These are phyloP conservation scores for Carapus acus DNA, from an alignment of 2,797 vertebrate genomes.

Conservation along the genomic window DNA sequence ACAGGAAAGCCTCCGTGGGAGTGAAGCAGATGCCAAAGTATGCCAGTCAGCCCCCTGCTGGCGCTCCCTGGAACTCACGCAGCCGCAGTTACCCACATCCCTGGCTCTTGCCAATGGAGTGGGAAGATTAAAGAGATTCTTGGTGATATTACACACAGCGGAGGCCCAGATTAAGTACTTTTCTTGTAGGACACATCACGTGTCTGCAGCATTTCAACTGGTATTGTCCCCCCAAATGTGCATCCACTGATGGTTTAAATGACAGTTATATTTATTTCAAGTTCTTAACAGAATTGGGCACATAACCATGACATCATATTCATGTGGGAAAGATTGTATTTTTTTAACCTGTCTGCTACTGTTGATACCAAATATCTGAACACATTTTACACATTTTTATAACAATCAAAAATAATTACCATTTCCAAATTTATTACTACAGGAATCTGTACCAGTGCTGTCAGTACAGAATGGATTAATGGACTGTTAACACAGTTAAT, in stretches of 20 bases:
- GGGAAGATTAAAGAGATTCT: constrained; percentile 70
- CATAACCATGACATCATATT: constrained; percentile 17
- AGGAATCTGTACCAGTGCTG: constrained; percentile 12
- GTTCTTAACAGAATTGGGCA: constrained; percentile 35
- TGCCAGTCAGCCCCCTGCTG: constrained; percentile 25
- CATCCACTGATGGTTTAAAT: constrained; percentile 12
- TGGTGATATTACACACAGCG: constrained; percentile 11
- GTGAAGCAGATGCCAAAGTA: constrained; percentile 39
- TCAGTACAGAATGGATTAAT: constrained; percentile 7
- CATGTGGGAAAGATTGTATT: constrained; percentile 12
- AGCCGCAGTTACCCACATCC: constrained; percentile 52
- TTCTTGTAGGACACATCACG: constrained; percentile 24
- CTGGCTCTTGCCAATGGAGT: constrained; percentile 71
- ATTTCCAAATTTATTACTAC: neutral
- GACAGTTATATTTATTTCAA: constrained; percentile 35
- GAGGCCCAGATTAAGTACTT: constrained; percentile 31
- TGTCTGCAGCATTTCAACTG: constrained; percentile 13
- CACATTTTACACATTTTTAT: too few species aligned
- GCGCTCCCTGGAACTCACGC: constrained; percentile 37
- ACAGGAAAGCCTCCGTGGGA: constrained; percentile 31
- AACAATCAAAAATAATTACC: neutral
- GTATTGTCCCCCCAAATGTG: constrained; percentile 9
- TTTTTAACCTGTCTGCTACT: constrained; percentile 11
- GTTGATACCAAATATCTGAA: constrained; percentile 3
- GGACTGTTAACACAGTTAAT: constrained; percentile 5